These are phyloP conservation scores for Bucco capensis DNA, from an alignment of 2,113 vertebrate genomes.

Conservation along the genomic window DNA sequence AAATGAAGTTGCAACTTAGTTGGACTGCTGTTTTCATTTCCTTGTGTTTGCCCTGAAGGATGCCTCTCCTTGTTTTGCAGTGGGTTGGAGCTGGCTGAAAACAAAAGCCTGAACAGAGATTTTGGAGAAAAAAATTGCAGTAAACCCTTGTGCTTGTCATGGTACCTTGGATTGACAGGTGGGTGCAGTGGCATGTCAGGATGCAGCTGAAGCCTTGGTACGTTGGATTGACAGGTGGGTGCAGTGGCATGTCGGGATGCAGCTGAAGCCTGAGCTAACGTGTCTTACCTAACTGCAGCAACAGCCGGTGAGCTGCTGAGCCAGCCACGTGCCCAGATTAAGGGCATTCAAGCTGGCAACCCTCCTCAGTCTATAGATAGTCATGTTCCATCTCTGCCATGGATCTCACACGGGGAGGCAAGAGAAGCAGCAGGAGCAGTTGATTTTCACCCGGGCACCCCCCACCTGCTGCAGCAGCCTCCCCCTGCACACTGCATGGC, in stretches of 20 bases:
- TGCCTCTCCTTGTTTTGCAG: neutral
- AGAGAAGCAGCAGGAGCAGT: neutral
- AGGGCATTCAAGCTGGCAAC: neutral
- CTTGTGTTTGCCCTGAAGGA: neutral
- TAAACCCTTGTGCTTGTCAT: neutral
- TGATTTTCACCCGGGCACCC: neutral
- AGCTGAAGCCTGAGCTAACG: neutral
- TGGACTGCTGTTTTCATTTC: neutral
- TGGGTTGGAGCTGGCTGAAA: neutral
- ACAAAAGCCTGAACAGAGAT: neutral
- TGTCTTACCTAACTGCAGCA: neutral
- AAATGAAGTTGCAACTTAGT: neutral
- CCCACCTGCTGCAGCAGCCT: too few relatives aligned
- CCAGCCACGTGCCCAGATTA: rapidly evolving
- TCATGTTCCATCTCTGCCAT: rapidly evolving
- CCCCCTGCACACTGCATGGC: rapidly evolving
- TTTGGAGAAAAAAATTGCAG: neutral
- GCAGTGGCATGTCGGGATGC: neutral
- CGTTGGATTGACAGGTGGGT: neutral
- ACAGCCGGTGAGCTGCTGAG: neutral
- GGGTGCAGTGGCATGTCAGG: rapidly evolving
- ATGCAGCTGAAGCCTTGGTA: neutral
- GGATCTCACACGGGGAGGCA: rapidly evolving
- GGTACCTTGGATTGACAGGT: neutral
- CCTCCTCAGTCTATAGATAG: neutral